Evolutionary conservation across 2,888 invertebrate species (phyloP).

Genomic region (Meliscaeva auricollis): DNA sequence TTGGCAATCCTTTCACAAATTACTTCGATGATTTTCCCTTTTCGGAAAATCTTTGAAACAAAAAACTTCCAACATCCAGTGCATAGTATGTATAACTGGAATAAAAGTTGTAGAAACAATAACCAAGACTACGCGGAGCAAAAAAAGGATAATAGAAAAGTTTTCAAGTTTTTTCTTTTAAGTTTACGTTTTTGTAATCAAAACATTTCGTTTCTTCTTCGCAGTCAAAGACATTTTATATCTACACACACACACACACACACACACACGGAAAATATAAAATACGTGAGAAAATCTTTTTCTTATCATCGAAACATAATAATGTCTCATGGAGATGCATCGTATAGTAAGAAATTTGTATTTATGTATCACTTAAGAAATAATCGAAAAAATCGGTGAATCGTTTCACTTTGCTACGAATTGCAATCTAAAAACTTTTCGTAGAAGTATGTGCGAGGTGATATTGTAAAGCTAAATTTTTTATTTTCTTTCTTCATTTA

Average conservation of each 20-base stretch:
- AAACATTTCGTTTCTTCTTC: conserved; percentile 29
- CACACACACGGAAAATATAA: not conserved
- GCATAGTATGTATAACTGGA: no score
- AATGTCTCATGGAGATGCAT: conserved; percentile 41
- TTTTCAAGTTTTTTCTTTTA: conserved; percentile 10
- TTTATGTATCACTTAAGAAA: conserved; percentile 42
- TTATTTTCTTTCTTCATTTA: conserved; percentile 15
- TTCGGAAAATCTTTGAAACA: conserved; percentile 27
- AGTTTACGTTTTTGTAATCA: conserved; percentile 24
- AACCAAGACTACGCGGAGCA: conserved; percentile 25
- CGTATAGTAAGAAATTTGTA: conserved; percentile 36
- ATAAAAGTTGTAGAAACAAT: conserved; percentile 39
- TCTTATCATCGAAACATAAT: conserved; percentile 35
- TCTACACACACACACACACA: conserved; percentile 30
- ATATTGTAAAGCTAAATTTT: conserved; percentile 10
- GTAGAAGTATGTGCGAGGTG: conserved; percentile 9
- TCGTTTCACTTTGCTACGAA: conserved; percentile 41
- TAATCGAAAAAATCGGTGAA: conserved; percentile 46
- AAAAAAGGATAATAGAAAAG: conserved; percentile 35
- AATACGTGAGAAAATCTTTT: conserved; percentile 49
- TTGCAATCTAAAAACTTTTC: conserved; percentile 40
- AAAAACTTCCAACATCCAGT: conserved; percentile 31
- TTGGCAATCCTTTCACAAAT: conserved; percentile 59
- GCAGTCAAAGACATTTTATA: conserved; percentile 42
- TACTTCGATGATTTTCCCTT: conserved; percentile 58